Evolutionary conservation across 2,888 invertebrate species (phyloP).

Genomic region (Dicyrtomina minuta): DNA sequence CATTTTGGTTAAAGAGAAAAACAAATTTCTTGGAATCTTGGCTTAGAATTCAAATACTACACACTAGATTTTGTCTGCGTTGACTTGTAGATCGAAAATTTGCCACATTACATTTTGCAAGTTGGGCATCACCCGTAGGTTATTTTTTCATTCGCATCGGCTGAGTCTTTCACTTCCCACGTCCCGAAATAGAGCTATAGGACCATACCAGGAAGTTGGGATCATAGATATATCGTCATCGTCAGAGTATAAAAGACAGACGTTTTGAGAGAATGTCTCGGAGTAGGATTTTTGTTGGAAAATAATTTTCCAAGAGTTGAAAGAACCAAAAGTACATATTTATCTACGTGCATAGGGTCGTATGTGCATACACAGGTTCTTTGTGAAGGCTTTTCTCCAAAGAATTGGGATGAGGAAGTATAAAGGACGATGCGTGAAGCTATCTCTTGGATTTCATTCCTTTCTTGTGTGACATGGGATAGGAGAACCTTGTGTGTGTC

Average conservation of each 20-base stretch:
- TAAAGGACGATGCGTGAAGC: not conserved
- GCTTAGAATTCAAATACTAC: too few relatives aligned
- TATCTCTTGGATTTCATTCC: not conserved
- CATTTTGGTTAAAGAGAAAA: too few relatives aligned
- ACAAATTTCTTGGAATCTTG: too few relatives aligned
- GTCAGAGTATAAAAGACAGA: too few relatives aligned
- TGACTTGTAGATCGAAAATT: too few relatives aligned
- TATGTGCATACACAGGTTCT: too few relatives aligned
- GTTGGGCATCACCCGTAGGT: too few relatives aligned
- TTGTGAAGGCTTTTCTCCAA: conserved; percentile 1
- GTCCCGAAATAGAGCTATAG: not conserved
- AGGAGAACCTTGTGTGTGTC: not conserved
- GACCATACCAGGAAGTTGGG: not conserved
- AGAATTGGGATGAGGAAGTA: too few relatives aligned
- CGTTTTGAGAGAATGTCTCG: too few relatives aligned
- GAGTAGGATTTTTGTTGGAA: too few relatives aligned
- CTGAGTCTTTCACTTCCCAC: not conserved
- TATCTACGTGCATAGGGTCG: not conserved
- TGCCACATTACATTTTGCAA: not conserved
- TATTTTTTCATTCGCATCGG: not conserved
- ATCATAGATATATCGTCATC: not conserved
- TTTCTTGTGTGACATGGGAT: not conserved
- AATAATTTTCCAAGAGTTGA: not conserved
- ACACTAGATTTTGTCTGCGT: too few relatives aligned
- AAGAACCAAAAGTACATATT: not conserved